phyloP scores from a whole-genome alignment of 2,113 vertebrate genomes.

The Saccopteryx leptura region DNA sequence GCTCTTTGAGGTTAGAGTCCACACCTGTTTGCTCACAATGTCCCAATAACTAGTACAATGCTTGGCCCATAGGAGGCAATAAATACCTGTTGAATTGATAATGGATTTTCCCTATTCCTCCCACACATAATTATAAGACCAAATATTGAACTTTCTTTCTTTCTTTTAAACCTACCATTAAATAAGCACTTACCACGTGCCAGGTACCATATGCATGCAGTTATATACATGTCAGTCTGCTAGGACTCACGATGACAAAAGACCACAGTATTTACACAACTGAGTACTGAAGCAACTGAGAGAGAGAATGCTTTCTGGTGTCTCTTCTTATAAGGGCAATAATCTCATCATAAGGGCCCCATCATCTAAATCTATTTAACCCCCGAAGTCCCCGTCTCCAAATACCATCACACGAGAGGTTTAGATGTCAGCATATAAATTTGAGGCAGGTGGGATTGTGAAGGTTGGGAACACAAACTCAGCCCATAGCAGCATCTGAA shows the following conservation, averaged over 20 bases:
- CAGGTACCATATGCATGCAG: not conserved
- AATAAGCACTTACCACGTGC: not conserved
- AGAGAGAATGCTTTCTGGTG: not conserved
- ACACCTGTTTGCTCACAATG: not conserved
- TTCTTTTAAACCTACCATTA: not conserved
- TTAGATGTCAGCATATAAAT: not conserved
- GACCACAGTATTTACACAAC: not conserved
- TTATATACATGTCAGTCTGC: not conserved
- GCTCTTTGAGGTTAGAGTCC: not conserved
- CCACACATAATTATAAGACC: not conserved
- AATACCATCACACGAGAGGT: not conserved
- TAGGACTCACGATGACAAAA: not conserved
- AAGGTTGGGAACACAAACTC: accelerated
- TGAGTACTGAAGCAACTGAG: not conserved
- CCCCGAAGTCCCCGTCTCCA: not conserved
- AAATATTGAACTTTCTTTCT: not conserved
- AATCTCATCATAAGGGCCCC: not conserved
- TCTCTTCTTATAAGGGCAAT: not conserved
- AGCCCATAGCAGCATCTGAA: not conserved
- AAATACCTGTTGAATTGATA: not conserved
- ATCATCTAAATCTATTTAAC: not conserved
- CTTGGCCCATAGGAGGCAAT: not conserved
- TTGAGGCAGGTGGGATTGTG: not conserved
- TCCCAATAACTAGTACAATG: not conserved
- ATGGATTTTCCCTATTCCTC: not conserved